These are phyloP conservation scores for Scaptomyza graminum DNA, from an alignment of 1,140 invertebrate genomes.

Conservation along the genomic window DNA sequence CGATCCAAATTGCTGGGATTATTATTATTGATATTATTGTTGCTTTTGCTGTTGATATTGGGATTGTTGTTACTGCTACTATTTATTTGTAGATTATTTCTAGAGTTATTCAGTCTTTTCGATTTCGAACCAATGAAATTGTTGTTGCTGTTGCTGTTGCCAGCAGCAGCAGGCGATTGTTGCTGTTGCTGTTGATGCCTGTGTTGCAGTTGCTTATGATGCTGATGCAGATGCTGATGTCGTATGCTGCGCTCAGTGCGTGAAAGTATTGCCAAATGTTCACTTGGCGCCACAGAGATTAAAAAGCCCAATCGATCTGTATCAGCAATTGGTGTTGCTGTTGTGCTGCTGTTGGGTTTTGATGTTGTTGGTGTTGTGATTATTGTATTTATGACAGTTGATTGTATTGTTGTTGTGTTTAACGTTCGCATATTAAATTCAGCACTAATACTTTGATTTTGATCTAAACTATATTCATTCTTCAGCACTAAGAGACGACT, in stretches of 20 bases:
- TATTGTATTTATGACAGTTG: conserved; percentile 54
- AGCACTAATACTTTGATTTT: conserved; percentile 80
- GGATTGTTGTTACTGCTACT: conserved; percentile 62
- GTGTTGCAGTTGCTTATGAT: conserved; percentile 13
- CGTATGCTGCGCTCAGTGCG: conserved; percentile 81
- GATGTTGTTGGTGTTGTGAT: conserved; percentile 40
- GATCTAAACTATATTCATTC: conserved; percentile 71
- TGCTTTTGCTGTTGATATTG: conserved; percentile 42
- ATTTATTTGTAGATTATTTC: conserved; percentile 76
- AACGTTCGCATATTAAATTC: conserved; percentile 73
- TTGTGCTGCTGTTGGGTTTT: conserved; percentile 20
- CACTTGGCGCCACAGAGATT: conserved; percentile 52
- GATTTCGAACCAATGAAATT: conserved; percentile 82
- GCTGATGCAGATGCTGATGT: conserved; percentile 46
- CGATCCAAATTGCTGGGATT: conserved; percentile 81
- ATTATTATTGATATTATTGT: conserved; percentile 29
- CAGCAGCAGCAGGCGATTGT: conserved; percentile 13
- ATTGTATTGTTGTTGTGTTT: conserved; percentile 53
- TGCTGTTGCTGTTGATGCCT: conserved; percentile 39
- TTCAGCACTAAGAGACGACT: conserved; percentile 49
- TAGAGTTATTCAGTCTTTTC: conserved; percentile 84
- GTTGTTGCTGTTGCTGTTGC: conserved; percentile 29
- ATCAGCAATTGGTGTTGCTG: conserved; percentile 20
- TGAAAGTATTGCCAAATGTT: conserved; percentile 72
- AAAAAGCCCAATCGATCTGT: conserved; percentile 55